Conservation (phyloP, 2,888 invertebrate genomes). For the Julus scandinavius region DNA sequence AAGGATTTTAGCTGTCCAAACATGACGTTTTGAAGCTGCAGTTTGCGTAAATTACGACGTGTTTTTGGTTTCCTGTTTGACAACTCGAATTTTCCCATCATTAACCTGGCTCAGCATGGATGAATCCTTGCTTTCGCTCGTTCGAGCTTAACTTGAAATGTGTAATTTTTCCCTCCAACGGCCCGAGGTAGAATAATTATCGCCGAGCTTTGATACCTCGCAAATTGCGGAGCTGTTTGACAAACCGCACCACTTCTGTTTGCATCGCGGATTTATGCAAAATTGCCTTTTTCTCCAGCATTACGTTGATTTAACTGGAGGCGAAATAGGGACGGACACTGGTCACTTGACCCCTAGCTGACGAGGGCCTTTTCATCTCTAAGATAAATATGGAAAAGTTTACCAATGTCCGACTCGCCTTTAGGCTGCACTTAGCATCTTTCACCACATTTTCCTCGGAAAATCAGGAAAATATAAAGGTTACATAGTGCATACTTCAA, state of each 20-base stretch:
- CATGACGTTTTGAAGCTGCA: not conserved
- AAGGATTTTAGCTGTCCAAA: constrained; percentile 12
- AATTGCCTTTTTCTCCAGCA: not conserved
- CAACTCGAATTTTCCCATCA: not conserved
- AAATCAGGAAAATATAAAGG: not conserved
- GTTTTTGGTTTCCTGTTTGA: not conserved
- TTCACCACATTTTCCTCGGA: not conserved
- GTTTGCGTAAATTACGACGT: not conserved
- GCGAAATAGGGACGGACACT: not conserved
- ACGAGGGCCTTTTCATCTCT: not conserved
- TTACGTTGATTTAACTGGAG: too few relatives aligned
- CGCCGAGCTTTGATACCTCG: not conserved
- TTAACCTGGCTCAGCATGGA: not conserved
- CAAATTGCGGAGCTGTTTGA: constrained; percentile 33
- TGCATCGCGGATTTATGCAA: constrained; percentile 25
- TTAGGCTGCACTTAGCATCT: constrained; percentile 18
- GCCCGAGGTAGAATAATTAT: not conserved
- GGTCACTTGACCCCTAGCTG: not conserved
- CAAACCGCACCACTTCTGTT: constrained; percentile 14
- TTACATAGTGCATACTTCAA: not conserved
- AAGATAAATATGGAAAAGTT: not conserved
- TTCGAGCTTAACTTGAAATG: not conserved
- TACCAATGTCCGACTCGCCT: not conserved
- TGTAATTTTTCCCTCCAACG: not conserved
- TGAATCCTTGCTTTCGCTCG: not conserved